phyloP scores from a whole-genome alignment of 2,888 invertebrate species.

The Orchesella flavescens region DNA sequence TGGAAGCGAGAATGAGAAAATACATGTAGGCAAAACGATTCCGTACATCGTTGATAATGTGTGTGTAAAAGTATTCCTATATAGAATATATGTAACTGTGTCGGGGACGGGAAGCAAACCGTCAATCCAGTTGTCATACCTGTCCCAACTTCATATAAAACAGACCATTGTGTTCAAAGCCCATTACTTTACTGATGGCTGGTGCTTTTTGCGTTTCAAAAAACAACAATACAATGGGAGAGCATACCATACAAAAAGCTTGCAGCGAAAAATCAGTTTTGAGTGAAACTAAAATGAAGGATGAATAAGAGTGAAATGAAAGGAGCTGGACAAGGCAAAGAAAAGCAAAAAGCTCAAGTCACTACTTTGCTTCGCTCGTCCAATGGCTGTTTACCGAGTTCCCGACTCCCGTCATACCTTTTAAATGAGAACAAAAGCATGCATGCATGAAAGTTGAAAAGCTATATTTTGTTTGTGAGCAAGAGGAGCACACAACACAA shows the following conservation, averaged over 20 bases:
- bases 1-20: neutral
- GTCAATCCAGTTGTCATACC: constrained; percentile 49
- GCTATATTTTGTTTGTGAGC: neutral
- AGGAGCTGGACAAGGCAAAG: no score
- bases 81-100: neutral
- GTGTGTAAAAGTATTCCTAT: no score
- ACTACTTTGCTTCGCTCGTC: no score
- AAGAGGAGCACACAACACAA: no score
- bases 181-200: constrained; percentile 29
- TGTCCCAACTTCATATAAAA: constrained; percentile 33
- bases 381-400: no score
- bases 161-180: constrained; percentile 33
- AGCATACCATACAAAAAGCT: neutral
- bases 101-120: constrained; percentile 35
- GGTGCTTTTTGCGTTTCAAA: constrained; percentile 32
- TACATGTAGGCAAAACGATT: neutral
- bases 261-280: constrained; percentile 38
- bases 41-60: no score
- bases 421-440: neutral
- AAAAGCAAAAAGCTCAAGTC: no score
- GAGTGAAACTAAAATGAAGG: constrained; percentile 14
- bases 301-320: neutral
- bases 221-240: constrained; percentile 7
- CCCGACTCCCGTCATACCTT: no score
- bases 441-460: neutral